A percentile compares a stretch with the other conserved stretches of the same genome.
These are phyloP conservation scores for Trilocha varians DNA, from an alignment of 2,888 invertebrate genomes.

Conservation along the genomic window DNA sequence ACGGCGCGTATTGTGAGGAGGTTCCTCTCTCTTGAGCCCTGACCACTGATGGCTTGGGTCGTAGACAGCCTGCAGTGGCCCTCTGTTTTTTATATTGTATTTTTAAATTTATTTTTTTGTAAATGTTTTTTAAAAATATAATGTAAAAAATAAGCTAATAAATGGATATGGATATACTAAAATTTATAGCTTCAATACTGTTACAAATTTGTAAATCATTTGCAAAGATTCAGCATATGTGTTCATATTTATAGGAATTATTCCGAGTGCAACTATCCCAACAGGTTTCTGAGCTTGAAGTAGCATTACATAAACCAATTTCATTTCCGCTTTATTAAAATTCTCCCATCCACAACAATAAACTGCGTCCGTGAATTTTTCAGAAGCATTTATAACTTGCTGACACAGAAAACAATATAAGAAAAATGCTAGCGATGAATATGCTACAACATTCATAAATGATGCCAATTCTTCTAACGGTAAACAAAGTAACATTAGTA, in stretches of 20 bases:
- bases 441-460: slow-evolving; percentile 22
- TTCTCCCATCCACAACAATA: slow-evolving; percentile 34
- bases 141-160: too few species aligned
- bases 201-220: slow-evolving; percentile 30
- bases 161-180: too few species aligned
- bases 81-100: too few species aligned
- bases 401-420: slow-evolving; percentile 33
- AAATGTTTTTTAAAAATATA: slow-evolving; percentile 10
- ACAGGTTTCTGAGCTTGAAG: slow-evolving; percentile 30
- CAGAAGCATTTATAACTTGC: slow-evolving; percentile 28
- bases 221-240: slow-evolving; percentile 32
- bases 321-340: slow-evolving; percentile 20
- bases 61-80: too few species aligned
- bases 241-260: slow-evolving; percentile 28
- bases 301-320: slow-evolving; percentile 25
- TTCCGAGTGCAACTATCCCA: slow-evolving; percentile 20
- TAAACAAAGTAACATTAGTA: slow-evolving; percentile 27
- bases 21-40: too few species aligned
- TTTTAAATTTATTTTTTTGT: slow-evolving; percentile 11
- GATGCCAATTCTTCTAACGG: slow-evolving; percentile 24
- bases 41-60: too few species aligned
- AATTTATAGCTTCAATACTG: slow-evolving; percentile 24
- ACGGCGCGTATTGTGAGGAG: too few species aligned
- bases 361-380: slow-evolving; percentile 27
- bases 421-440: slow-evolving; percentile 26